Conservation (phyloP, 2,113 vertebrate genomes). For the Tamias sibiricus region DNA sequence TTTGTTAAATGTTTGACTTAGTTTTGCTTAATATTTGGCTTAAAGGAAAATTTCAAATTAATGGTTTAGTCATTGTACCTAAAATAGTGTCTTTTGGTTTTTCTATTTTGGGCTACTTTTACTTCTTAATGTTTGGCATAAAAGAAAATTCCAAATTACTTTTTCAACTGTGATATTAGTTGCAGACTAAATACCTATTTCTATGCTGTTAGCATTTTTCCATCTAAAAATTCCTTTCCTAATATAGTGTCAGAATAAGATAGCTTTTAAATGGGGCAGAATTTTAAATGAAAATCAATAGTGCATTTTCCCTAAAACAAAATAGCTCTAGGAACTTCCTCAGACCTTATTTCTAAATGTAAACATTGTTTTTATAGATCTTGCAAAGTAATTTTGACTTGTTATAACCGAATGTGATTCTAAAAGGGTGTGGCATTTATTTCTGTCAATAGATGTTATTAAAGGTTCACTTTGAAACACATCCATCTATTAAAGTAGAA, state of each 20-base stretch:
- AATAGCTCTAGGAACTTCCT: conserved; percentile 46
- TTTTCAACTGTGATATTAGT: conserved; percentile 43
- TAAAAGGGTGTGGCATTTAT: conserved; percentile 7
- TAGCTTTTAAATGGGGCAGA: conserved; percentile 60
- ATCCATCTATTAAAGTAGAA: conserved; percentile 37
- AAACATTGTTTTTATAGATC: conserved; percentile 67
- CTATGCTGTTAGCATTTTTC: conserved; percentile 60
- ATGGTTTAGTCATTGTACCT: not conserved
- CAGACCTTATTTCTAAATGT: conserved; percentile 63
- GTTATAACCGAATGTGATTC: conserved; percentile 5
- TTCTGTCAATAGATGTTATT: not conserved
- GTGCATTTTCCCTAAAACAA: conserved; percentile 65
- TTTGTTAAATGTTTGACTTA: too few relatives aligned
- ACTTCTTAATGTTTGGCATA: conserved; percentile 46
- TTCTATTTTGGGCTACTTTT: conserved; percentile 36
- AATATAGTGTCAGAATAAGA: conserved; percentile 43
- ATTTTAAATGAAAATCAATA: conserved; percentile 74
- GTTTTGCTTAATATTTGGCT: too few relatives aligned
- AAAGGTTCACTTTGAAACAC: conserved; percentile 27
- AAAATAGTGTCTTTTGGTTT: conserved; percentile 29
- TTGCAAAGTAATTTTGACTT: conserved; percentile 48
- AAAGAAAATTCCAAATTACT: conserved; percentile 42
- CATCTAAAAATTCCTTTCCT: conserved; percentile 49
- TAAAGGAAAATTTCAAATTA: too few relatives aligned
- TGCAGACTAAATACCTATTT: conserved; percentile 34